Evolutionary conservation across 2,888 invertebrate species (phyloP).

Genomic region (Adela reaumurella): DNA sequence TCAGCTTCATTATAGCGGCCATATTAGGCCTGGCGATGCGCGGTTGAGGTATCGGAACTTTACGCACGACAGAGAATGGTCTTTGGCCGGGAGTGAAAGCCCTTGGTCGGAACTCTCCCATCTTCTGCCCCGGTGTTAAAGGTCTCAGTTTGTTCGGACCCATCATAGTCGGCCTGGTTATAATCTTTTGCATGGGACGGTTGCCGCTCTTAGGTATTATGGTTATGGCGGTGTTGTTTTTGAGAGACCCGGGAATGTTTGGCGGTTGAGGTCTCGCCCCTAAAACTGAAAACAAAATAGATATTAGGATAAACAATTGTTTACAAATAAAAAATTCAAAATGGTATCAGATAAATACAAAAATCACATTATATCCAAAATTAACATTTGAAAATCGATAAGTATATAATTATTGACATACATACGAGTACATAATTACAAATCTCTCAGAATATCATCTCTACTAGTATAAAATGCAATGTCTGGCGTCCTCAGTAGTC

Average conservation of each 20-base stretch:
- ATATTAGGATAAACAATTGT: neutral
- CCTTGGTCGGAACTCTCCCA: conserved; percentile 31
- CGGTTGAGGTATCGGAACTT: conserved; percentile 25
- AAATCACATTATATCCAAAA: no score
- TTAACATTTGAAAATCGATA: no score
- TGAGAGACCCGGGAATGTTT: conserved; percentile 48
- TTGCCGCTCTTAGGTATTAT: conserved; percentile 50
- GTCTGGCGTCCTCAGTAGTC: no score
- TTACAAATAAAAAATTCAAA: neutral
- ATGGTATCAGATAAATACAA: no score
- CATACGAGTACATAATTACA: no score
- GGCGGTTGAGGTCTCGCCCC: conserved; percentile 31
- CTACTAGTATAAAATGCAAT: no score
- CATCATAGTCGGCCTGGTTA: conserved; percentile 31
- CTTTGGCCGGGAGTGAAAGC: conserved; percentile 27
- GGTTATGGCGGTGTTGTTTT: conserved; percentile 59
- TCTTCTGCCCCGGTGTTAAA: conserved; percentile 35
- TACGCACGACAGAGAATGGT: conserved; percentile 28
- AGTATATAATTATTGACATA: no score
- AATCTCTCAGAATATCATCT: no score
- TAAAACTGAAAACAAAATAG: conserved; percentile 26
- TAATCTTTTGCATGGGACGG: conserved; percentile 33
- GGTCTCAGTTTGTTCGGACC: conserved; percentile 35
- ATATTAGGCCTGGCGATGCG: conserved; percentile 32
- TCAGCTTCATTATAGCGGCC: conserved; percentile 40